Evolutionary conservation across 2,797 vertebrate species (phyloP), one percentile per base, ranked within the genome.

Genomic region (Antrozous pallidus): DNA sequence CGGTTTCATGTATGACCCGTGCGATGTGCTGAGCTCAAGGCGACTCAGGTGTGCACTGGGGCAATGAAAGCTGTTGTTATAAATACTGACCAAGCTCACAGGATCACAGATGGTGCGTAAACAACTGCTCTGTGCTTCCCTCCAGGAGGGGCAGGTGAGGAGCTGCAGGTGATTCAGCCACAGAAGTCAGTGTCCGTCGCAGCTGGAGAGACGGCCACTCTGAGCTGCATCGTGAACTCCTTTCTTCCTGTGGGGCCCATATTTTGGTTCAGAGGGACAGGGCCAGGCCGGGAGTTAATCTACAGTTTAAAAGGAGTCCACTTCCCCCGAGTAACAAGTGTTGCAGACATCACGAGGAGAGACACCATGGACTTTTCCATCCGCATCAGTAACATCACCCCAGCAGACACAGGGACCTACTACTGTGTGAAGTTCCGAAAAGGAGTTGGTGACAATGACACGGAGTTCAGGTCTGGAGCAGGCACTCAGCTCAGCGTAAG

Each of bases 231-330:
- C 0, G 0, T 0, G 0, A 16, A 70, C 0, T 0, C 0, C 3
- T 0, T 0, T 0, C 0, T 0, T 0, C n/a, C 0, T 0, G 0
- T 0, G 0, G 98, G 98, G 5, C 5, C 91, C 0, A 0, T 94
- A 2, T 10, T 0, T 6, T 98, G 98, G 98, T 97, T 93, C 96
- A 96, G 65, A 40, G 95, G 92, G 2, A 8, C 1, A 61, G 93
- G 3, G 24, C 0, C 0, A 4, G 18, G 0, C 6, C 94, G 31
- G 0, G 0, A 58, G 63, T 38, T 78, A 0, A 0, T 98, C 38
- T 97, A 86, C 18, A 0, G 0, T 11, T 51, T 17, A 10, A 51
- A 0, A 82, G 6, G 69, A 61, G 2, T 2, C 33, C 6, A 6
- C 22, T 86, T 18, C 7, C 6, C 69, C 24, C 3, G 81, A 33